phyloP scores from a whole-genome alignment of 2,888 invertebrate species.

The Acleris literana region DNA sequence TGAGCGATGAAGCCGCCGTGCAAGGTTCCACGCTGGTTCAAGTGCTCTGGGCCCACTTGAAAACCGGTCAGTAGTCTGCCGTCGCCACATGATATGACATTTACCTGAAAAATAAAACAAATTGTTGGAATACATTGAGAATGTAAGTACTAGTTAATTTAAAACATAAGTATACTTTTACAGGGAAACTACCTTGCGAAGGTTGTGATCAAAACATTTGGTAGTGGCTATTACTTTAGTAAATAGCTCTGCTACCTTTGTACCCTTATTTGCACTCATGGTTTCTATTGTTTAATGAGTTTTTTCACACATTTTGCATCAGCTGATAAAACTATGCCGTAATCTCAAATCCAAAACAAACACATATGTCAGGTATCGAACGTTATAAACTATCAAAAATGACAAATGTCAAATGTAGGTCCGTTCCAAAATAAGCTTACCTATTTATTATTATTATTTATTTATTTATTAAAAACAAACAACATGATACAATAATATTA shows the following conservation, averaged over 20 bases:
- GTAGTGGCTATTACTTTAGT: conserved; percentile 69
- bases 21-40: conserved; percentile 88
- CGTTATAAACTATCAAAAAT: too few species aligned
- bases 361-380: too few species aligned
- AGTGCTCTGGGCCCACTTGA: conserved; percentile 88
- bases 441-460: too few species aligned
- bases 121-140: too few species aligned
- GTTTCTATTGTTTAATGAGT: neutral
- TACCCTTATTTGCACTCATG: conserved; percentile 55
- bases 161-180: neutral
- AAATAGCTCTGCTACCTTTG: conserved; percentile 69
- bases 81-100: conserved; percentile 82
- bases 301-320: conserved; percentile 12
- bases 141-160: neutral
- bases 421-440: too few species aligned
- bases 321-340: neutral
- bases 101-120: conserved; percentile 66
- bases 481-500: too few species aligned
- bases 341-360: neutral
- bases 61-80: conserved; percentile 91
- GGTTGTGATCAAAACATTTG: conserved; percentile 72
- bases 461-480: too few species aligned
- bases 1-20: conserved; percentile 95
- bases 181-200: conserved; percentile 61
- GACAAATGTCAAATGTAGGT: too few species aligned